A percentile compares a stretch with the other conserved stretches of the same genome.
phyloP scores from a whole-genome alignment of 2,888 invertebrate genomes.

The Dasypolia templi region DNA sequence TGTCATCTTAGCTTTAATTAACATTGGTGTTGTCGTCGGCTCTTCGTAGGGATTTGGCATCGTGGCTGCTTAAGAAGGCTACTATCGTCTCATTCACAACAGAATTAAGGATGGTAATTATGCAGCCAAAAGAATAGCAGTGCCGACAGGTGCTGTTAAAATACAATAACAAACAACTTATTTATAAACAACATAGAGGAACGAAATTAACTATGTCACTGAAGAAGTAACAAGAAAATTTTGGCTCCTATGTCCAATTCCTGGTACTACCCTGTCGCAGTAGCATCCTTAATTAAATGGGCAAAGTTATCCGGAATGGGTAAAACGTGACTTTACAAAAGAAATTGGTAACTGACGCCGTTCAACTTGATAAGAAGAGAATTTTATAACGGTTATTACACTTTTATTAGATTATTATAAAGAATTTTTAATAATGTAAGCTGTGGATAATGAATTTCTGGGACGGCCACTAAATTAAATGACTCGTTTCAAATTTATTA shows the following conservation, averaged over 20 bases:
- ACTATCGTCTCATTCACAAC: no score
- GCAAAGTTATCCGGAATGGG: conserved; percentile 74
- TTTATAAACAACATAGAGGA: conserved; percentile 4
- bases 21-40: no score
- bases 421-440: conserved; percentile 34
- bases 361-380: conserved; percentile 55
- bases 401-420: conserved; percentile 41
- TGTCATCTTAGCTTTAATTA: no score
- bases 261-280: conserved; percentile 57
- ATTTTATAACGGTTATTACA: conserved; percentile 49
- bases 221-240: conserved; percentile 65
- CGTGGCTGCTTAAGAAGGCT: no score
- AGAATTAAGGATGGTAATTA: not conserved
- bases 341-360: conserved; percentile 62
- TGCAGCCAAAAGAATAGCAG: not conserved
- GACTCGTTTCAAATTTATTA: conserved; percentile 8
- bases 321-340: conserved; percentile 73
- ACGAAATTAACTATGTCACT: conserved; percentile 40
- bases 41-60: no score
- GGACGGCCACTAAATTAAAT: conserved; percentile 20
- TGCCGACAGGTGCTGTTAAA: not conserved
- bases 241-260: conserved; percentile 61
- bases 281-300: conserved; percentile 74
- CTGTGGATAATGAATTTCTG: conserved; percentile 30
- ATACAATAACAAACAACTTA: not conserved